Base-by-base conservation (phyloP, 1,140 invertebrate species). In the Cyphomyrmex costatus region DNA sequence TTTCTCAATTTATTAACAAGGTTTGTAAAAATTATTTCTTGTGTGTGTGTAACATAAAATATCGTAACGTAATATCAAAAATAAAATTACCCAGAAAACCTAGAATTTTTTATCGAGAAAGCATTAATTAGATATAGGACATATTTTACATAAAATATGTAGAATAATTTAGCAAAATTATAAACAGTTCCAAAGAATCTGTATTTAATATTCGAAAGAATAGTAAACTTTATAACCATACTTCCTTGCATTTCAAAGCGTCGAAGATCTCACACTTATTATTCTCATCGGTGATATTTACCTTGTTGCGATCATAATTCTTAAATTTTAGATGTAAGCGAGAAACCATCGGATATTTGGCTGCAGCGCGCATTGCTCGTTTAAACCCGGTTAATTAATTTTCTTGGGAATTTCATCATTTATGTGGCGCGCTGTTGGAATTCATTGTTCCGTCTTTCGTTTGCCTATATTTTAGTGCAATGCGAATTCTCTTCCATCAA, bases 301-400 rank as follows among this genome's bases (percentile, higher is more conserved):
- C 24, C 12, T 58, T 60, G 14, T 46, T 8, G 36, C 19, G 65
- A 16, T 58, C 8, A 19, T 58, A 46, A 27, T 46, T 2, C 6
- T 1, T 12, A 73, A 74, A 36, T 46, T 83, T 73, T 49, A 61
- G 19, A 42, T n/a, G 36, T n/a, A 16, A 85, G 27, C 58, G 58
- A 27, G 68, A 82, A 89, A 61, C 33, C 82, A 78, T 60, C 68
- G 56, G 74, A 70, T n/a, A 78, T 84, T 27, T 74, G 58, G 30
- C 56, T 49, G 58, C 19, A 49, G 14, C 27, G 27, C 30, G 42
- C 46, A 46, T 49, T 68, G 86, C 84, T 66, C 21, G 33, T 46
- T 89, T 71, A 79, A 86, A 71, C 77, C 24, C 83, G 87, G 84
- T 89, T 89, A 89, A 89, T 89, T 89, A 89, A 86, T 89, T 89